Evolutionary conservation across 2,113 vertebrate species (phyloP).

Genomic region (Balaenoptera acutorostrata): DNA sequence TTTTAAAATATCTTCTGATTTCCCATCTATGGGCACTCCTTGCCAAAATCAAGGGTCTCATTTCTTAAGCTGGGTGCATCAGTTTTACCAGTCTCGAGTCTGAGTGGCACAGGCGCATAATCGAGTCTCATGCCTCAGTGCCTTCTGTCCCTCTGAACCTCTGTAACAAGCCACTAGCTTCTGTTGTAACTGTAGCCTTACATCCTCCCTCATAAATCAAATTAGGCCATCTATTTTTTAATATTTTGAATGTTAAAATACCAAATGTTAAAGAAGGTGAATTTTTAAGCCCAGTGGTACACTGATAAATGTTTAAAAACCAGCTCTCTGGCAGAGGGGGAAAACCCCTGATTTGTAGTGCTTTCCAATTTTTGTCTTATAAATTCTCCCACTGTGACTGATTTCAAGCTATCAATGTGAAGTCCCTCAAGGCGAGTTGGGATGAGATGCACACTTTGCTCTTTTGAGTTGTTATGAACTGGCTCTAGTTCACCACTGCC

Average conservation of each 20-base stretch:
- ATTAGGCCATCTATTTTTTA: neutral
- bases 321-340: neutral
- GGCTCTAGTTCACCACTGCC: neutral
- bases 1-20: neutral
- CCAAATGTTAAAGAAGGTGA: slow-evolving; percentile 8
- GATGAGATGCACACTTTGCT: neutral
- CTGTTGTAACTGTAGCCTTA: neutral
- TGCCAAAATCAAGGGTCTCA: neutral
- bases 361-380: slow-evolving; percentile 2
- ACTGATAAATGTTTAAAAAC: neutral
- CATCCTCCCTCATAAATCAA: neutral
- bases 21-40: neutral
- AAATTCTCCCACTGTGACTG: neutral
- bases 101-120: neutral
- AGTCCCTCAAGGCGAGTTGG: neutral
- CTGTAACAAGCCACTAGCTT: neutral
- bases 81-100: neutral
- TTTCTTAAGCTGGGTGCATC: neutral
- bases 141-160: neutral
- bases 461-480: neutral
- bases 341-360: neutral
- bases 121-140: neutral
- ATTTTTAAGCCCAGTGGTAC: neutral
- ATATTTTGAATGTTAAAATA: neutral
- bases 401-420: neutral